Conservation (phyloP, 2,113 vertebrate genomes). For the Colinus virginianus region DNA sequence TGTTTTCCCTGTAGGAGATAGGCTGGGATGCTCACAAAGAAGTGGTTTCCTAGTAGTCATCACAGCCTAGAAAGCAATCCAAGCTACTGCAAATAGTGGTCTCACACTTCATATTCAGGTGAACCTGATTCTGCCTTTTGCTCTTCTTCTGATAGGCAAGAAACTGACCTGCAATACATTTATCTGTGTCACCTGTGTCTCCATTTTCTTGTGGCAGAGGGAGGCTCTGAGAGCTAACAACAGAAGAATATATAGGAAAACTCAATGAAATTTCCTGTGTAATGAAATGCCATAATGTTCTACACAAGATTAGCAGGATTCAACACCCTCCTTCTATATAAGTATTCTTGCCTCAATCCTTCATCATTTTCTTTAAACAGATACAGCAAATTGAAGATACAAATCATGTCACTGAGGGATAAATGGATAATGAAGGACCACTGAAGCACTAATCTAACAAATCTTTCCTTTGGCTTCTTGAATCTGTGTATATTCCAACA, state of each 20-base stretch:
- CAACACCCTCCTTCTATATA: not conserved
- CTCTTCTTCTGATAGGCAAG: not conserved
- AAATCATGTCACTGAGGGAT: conserved; percentile 21
- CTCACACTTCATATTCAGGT: not conserved
- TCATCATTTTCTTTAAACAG: conserved; percentile 46
- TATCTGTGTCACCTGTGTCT: not conserved
- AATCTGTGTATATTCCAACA: conserved; percentile 36
- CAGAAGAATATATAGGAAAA: not conserved
- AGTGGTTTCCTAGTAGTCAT: not conserved
- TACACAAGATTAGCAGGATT: conserved; percentile 5
- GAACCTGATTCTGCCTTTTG: not conserved
- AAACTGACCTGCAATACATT: not conserved
- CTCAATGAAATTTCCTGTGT: not conserved
- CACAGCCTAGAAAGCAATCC: not conserved
- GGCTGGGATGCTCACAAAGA: not conserved
- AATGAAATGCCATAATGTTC: conserved; percentile 4
- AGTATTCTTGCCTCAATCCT: not conserved
- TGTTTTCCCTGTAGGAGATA: not conserved
- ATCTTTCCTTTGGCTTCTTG: conserved; percentile 53
- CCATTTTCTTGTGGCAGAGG: not conserved
- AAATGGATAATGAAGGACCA: conserved; percentile 61
- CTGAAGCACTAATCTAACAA: conserved; percentile 55
- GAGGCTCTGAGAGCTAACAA: not conserved
- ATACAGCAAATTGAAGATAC: conserved; percentile 13
- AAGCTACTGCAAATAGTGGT: not conserved